These are phyloP conservation scores for Pantherophis vulpinus DNA, from an alignment of 2,797 vertebrate genomes.

Conservation along the genomic window DNA sequence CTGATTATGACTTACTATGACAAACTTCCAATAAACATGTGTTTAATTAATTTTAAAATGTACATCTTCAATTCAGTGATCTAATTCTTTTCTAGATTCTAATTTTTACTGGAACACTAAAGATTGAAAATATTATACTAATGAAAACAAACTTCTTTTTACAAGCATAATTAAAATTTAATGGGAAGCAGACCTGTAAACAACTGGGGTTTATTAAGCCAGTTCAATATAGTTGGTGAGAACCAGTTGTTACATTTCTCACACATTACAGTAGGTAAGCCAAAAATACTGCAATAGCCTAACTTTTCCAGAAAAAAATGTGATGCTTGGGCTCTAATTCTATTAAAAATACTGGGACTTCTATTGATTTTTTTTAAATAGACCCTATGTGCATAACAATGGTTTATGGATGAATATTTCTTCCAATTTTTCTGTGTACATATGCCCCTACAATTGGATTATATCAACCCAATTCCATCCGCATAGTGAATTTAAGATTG, in stretches of 20 bases:
- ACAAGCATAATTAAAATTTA: not conserved
- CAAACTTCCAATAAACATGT: not conserved
- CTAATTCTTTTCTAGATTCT: not conserved
- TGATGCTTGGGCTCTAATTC: not conserved
- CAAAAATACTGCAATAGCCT: not conserved
- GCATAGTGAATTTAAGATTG: not conserved
- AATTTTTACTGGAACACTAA: too few relatives aligned
- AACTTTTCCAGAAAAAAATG: not conserved
- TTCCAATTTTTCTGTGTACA: not conserved
- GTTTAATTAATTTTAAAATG: not conserved
- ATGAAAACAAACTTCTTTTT: not conserved
- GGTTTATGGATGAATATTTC: not conserved
- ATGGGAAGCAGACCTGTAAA: not conserved
- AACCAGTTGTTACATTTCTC: not conserved
- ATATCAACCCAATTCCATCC: not conserved
- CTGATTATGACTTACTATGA: not conserved
- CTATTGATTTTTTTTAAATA: not conserved
- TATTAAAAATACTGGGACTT: not conserved
- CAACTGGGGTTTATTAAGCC: not conserved
- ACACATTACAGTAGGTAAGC: not conserved
- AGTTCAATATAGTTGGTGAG: not conserved
- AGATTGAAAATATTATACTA: not conserved
- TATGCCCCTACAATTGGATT: not conserved
- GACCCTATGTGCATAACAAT: not conserved
- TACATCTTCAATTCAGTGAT: not conserved